phyloP scores from a whole-genome alignment of 1,140 invertebrate genomes.

The Dolichoris vasculosae region DNA sequence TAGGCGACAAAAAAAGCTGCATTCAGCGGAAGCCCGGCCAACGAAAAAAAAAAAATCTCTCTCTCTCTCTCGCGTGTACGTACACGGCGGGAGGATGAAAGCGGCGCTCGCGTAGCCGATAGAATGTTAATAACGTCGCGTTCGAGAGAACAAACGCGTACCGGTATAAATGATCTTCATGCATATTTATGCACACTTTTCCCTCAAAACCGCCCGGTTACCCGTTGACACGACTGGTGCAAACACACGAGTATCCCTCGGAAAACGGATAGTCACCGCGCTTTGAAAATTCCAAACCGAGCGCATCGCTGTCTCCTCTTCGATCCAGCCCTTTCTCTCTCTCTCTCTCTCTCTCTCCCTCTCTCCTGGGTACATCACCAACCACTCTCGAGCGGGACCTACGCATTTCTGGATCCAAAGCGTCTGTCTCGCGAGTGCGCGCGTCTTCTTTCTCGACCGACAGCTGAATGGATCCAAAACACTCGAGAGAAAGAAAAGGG shows the following conservation, averaged over 20 bases:
- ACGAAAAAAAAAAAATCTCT: neutral
- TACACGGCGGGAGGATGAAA: constrained; percentile 31
- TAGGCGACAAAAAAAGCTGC: constrained; percentile 39
- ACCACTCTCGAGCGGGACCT: neutral
- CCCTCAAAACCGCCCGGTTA: constrained; percentile 61
- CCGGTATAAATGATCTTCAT: constrained; percentile 73
- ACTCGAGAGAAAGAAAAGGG: neutral
- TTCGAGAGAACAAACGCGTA: constrained; percentile 54
- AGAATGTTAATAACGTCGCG: constrained; percentile 70
- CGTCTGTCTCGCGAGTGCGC: neutral
- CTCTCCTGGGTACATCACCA: too few relatives aligned
- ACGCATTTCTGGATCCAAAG: constrained; percentile 17
- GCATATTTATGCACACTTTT: constrained; percentile 74
- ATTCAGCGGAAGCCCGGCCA: constrained; percentile 20
- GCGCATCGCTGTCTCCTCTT: neutral
- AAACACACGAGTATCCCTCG: neutral
- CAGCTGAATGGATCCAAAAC: constrained; percentile 28
- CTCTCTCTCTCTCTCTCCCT: neutral
- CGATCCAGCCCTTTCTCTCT: neutral
- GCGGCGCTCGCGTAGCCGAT: constrained; percentile 56
- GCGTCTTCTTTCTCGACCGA: neutral
- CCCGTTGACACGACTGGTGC: constrained; percentile 5
- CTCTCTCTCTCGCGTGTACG: neutral
- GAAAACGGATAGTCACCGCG: constrained; percentile 25
- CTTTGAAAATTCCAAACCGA: constrained; percentile 41